Evolutionary conservation across 2,888 invertebrate genomes (phyloP).

Genomic region (Teinopalpus imperialis): DNA sequence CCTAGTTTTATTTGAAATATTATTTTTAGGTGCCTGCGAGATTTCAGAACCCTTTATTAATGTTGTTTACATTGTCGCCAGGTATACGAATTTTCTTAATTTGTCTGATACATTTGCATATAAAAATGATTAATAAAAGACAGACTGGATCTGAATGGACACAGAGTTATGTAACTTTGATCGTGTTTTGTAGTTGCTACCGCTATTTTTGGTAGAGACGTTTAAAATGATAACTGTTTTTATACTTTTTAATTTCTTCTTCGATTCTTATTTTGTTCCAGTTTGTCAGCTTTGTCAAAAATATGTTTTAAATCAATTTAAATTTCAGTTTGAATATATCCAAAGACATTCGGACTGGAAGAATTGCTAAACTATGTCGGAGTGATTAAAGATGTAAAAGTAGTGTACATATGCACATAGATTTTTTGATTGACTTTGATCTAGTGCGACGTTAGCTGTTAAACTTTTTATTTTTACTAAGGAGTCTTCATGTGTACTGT

Average conservation of each 20-base stretch:
- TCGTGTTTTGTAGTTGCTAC: neutral
- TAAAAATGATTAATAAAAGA: slow-evolving; percentile 42
- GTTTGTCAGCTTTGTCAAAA: slow-evolving; percentile 7
- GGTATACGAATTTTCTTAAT: slow-evolving; percentile 77
- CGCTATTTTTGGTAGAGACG: neutral
- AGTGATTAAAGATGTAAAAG: too few species aligned
- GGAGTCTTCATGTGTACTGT: slow-evolving; percentile 29
- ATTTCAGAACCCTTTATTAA: slow-evolving; percentile 76
- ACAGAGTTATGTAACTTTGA: neutral
- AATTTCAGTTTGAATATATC: slow-evolving; percentile 13
- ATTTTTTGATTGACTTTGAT: slow-evolving; percentile 29
- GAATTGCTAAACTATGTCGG: slow-evolving; percentile 16
- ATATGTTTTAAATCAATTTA: neutral
- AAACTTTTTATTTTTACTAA: slow-evolving; percentile 28
- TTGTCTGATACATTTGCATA: slow-evolving; percentile 60
- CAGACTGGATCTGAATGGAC: slow-evolving; percentile 39
- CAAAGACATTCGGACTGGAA: slow-evolving; percentile 23
- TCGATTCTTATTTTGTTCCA: slow-evolving; percentile 13
- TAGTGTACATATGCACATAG: slow-evolving; percentile 6
- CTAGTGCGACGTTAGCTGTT: slow-evolving; percentile 30
- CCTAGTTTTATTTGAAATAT: slow-evolving; percentile 74
- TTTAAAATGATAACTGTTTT: neutral
- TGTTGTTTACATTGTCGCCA: slow-evolving; percentile 83
- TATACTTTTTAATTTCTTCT: too few species aligned
- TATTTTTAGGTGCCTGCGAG: slow-evolving; percentile 81